Conservation (phyloP, 2,888 invertebrate species). For the Apoda limacodes region DNA sequence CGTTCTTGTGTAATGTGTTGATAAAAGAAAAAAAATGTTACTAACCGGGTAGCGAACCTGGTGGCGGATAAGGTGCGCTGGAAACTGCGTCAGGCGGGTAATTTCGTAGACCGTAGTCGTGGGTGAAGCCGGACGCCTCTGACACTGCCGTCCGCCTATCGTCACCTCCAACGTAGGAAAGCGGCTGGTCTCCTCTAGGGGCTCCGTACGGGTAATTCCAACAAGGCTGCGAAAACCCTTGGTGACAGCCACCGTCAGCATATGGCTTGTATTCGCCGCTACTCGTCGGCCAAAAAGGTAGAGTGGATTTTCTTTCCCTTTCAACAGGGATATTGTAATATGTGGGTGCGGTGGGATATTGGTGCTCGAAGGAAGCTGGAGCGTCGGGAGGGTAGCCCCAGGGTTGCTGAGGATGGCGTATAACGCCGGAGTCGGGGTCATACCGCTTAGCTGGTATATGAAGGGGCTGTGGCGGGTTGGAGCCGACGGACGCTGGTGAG, state of each 20-base stretch:
- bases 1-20: too few species aligned
- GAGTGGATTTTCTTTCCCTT: constrained; percentile 71
- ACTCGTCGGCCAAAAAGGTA: constrained; percentile 77
- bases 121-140: constrained; percentile 74
- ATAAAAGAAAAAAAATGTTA: too few species aligned
- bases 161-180: constrained; percentile 78
- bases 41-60: constrained; percentile 75
- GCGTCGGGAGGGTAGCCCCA: constrained; percentile 82
- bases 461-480: constrained; percentile 80
- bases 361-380: constrained; percentile 74
- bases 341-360: constrained; percentile 76
- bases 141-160: constrained; percentile 76
- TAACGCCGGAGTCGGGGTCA: constrained; percentile 77
- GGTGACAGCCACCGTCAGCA: constrained; percentile 72
- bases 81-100: constrained; percentile 80
- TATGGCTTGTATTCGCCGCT: constrained; percentile 75
- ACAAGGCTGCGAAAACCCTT: constrained; percentile 79
- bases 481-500: constrained; percentile 72
- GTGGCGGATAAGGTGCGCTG: constrained; percentile 81
- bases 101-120: constrained; percentile 81
- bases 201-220: constrained; percentile 78
- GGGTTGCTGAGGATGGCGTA: constrained; percentile 79
- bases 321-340: constrained; percentile 81
- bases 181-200: constrained; percentile 74
- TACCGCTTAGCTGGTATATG: constrained; percentile 92